phyloP scores from a whole-genome alignment of 2,113 vertebrate genomes.

The Jacana jacana region DNA sequence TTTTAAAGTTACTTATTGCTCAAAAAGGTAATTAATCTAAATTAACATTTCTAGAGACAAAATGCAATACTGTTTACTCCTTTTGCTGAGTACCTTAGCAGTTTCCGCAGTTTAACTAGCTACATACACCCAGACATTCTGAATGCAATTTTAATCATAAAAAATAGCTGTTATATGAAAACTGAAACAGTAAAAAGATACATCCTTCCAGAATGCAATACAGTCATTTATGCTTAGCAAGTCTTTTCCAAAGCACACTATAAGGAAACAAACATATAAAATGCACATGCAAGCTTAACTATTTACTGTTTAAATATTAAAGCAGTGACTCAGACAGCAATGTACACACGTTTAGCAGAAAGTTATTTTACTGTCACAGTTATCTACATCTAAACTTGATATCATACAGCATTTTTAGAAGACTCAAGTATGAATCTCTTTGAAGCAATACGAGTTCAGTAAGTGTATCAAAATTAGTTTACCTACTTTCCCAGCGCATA shows the following conservation, averaged over 20 bases:
- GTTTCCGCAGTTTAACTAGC: neutral
- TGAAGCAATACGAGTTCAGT: constrained; percentile 41
- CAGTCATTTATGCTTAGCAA: neutral
- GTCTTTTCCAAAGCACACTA: neutral
- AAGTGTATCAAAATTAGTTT: constrained; percentile 72
- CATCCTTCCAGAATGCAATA: neutral
- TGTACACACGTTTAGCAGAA: neutral
- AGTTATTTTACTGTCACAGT: constrained; percentile 15
- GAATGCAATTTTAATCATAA: neutral
- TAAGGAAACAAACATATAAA: neutral
- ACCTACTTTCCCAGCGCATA: constrained; percentile 76
- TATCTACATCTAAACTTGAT: constrained; percentile 31
- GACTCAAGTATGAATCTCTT: constrained; percentile 15
- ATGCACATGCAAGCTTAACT: constrained; percentile 22
- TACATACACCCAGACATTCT: neutral
- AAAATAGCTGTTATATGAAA: neutral
- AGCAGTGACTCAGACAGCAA: constrained; percentile 1
- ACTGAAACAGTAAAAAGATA: neutral
- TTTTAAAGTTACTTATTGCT: neutral
- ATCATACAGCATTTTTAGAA: constrained; percentile 27
- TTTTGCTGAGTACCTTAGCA: neutral
- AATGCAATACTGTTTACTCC: neutral
- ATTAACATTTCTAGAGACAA: neutral
- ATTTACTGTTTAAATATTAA: constrained; percentile 31
- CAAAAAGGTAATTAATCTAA: neutral